Percentiles rank a stretch among this genome's conserved stretches.
These are phyloP conservation scores for Chelmon rostratus DNA, from an alignment of 2,797 vertebrate genomes.

Conservation along the genomic window DNA sequence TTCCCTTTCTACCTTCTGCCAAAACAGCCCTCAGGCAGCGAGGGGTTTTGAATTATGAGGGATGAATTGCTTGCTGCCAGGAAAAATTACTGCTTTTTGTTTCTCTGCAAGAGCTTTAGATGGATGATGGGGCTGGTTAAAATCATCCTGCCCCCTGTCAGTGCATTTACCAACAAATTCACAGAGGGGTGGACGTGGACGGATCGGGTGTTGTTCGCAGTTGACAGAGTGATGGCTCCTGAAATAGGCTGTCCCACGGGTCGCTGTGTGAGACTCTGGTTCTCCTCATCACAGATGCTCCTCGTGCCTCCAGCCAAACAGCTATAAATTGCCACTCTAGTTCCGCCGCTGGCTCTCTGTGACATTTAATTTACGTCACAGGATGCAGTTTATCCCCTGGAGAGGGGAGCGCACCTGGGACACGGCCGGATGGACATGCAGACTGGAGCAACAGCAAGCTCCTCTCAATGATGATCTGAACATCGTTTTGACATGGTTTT, in stretches of 20 bases:
- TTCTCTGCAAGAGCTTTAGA: slow-evolving; percentile 38
- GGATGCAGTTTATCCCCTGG: slow-evolving; percentile 45
- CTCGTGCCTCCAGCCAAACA: slow-evolving; percentile 50
- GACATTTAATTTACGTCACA: slow-evolving; percentile 62
- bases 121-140: slow-evolving; percentile 27
- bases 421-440: slow-evolving; percentile 28
- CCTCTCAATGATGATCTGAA: not conserved
- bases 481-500: slow-evolving; percentile 19
- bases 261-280: slow-evolving; percentile 23
- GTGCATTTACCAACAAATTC: slow-evolving; percentile 27
- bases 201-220: slow-evolving; percentile 28
- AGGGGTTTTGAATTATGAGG: slow-evolving; percentile 43
- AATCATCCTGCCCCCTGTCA: slow-evolving; percentile 50
- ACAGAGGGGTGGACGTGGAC: slow-evolving; percentile 21
- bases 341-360: slow-evolving; percentile 47
- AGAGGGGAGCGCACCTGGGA: slow-evolving; percentile 58
- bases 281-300: slow-evolving; percentile 43
- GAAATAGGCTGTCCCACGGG: slow-evolving; percentile 61
- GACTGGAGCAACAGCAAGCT: slow-evolving; percentile 7
- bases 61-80: slow-evolving; percentile 55
- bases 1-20: slow-evolving; percentile 35
- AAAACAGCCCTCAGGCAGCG: slow-evolving; percentile 2
- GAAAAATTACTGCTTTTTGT: slow-evolving; percentile 66
- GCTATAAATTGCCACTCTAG: slow-evolving; percentile 45
- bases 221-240: slow-evolving; percentile 60